Evolutionary conservation across 2,113 vertebrate species (phyloP), one percentile per base, ranked within the genome.

Genomic region (Cyprinodon brontotheroides): DNA sequence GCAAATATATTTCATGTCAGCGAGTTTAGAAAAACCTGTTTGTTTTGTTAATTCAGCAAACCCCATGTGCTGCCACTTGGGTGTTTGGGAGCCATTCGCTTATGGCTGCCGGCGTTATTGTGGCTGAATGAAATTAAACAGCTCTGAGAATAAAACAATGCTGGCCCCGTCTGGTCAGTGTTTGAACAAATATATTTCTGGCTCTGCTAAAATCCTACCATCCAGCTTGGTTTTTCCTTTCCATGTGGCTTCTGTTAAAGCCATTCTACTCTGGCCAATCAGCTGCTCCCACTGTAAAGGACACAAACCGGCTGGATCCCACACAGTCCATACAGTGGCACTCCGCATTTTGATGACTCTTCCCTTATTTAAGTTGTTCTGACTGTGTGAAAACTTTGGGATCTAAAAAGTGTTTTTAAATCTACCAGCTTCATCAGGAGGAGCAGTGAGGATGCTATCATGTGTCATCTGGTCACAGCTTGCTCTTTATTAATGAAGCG

Each of bases 81-180:
- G 68, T 82, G 89, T 93, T 87, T 85, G 73, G 79, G 79, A 89
- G 79, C 69, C 77, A 80, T 84, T 88, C 71, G 41, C 73, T 91
- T 86, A 86, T 89, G 78, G 82, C 69, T 50, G 40, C 61, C 60
- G 80, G 67, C 77, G 80, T 77, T 82, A 77, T 81, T 83, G 81
- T 53, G 14, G 79, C 80, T 91, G 86, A 79, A 71, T 87, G 85
- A 93, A 80, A 89, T 92, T 87, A 91, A 92, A 90, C 89, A 85
- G 87, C 78, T 84, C 79, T 86, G 74, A 84, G 81, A 83, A 89
- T 86, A 91, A 92, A 92, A 91, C 91, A 90, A 89, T 89, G 86
- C 91, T 88, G 86, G 83, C 88, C 87, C 90, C 91, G 92, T 90
- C 92, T 94, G 94, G 92, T 92, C 84, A 87, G 84, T 89, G 80